Percentiles rank a stretch among this genome's conserved stretches.
Conservation (phyloP, 2,113 vertebrate genomes). For the Sorex fumeus region DNA sequence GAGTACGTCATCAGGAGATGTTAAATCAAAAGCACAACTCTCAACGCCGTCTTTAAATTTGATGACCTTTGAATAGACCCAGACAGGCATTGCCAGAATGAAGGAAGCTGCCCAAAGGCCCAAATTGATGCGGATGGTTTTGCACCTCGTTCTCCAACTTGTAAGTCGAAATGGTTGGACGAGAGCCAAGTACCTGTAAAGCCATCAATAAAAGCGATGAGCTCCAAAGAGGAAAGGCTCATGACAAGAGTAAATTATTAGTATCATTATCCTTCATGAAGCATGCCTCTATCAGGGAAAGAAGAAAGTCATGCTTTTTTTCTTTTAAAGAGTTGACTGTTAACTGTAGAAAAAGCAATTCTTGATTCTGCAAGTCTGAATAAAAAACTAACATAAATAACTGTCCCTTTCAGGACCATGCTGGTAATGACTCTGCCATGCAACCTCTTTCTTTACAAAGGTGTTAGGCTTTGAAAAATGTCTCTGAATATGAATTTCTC, state of each 20-base stretch:
- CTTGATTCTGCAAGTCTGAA: conserved; percentile 70
- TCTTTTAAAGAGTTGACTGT: conserved; percentile 38
- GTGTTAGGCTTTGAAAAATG: conserved; percentile 31
- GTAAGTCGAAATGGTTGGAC: conserved; percentile 87
- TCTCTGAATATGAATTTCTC: conserved; percentile 32
- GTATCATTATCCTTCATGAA: conserved; percentile 75
- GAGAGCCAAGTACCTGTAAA: conserved; percentile 86
- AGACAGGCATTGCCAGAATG: conserved; percentile 84
- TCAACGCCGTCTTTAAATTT: conserved; percentile 88
- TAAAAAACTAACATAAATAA: conserved; percentile 73
- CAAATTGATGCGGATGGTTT: conserved; percentile 84
- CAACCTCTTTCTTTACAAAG: conserved; percentile 46
- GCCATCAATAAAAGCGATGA: conserved; percentile 79
- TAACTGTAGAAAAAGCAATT: conserved; percentile 77
- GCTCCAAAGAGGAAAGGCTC: conserved; percentile 76
- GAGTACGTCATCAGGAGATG: conserved; percentile 84
- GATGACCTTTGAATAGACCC: conserved; percentile 87
- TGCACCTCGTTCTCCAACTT: conserved; percentile 85
- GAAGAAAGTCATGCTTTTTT: conserved; percentile 72
- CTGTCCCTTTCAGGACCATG: conserved; percentile 33
- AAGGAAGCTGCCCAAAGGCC: conserved; percentile 84
- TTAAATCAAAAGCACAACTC: conserved; percentile 88
- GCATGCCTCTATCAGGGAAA: conserved; percentile 62
- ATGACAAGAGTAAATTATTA: conserved; percentile 81
- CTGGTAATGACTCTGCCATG: background rate